These are phyloP conservation scores for Lissonota sp. DNA, from an alignment of 2,888 invertebrate species.

Conservation along the genomic window DNA sequence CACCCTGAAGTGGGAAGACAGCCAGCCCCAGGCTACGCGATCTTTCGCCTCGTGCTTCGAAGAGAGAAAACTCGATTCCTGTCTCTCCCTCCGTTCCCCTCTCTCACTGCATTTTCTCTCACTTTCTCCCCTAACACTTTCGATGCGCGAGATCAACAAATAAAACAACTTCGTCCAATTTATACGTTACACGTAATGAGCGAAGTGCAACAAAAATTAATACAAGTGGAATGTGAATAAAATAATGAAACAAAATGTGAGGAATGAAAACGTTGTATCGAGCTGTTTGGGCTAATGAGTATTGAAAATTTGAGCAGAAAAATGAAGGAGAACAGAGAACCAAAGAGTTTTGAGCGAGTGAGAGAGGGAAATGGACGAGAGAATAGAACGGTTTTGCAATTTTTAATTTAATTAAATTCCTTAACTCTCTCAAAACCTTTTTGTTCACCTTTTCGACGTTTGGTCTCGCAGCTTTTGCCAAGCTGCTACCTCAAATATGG, in stretches of 20 bases:
- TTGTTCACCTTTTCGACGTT: slow-evolving; percentile 44
- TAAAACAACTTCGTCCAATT: too few relatives aligned
- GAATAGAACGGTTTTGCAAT: slow-evolving; percentile 17
- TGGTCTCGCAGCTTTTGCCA: slow-evolving; percentile 56
- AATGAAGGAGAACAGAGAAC: too few relatives aligned
- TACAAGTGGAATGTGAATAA: too few relatives aligned
- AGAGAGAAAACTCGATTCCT: slow-evolving; percentile 25
- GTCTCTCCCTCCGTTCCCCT: slow-evolving; percentile 1
- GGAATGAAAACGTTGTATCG: too few relatives aligned
- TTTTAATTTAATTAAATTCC: slow-evolving; percentile 54
- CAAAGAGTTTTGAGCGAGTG: slow-evolving; percentile 24
- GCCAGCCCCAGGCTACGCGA: slow-evolving; percentile 12
- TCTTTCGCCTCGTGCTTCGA: slow-evolving; percentile 18
- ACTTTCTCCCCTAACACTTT: neutral
- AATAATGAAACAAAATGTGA: too few relatives aligned
- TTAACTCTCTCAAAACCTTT: slow-evolving; percentile 29
- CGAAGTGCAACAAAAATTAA: too few relatives aligned
- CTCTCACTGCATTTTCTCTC: too few relatives aligned
- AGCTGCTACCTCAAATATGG: slow-evolving; percentile 33
- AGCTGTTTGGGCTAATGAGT: too few relatives aligned
- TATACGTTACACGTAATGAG: too few relatives aligned
- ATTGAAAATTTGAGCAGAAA: too few relatives aligned
- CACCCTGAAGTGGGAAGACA: slow-evolving; percentile 67
- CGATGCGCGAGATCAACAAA: neutral
- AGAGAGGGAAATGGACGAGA: slow-evolving; percentile 42